Evolutionary conservation across 2,797 vertebrate genomes (phyloP), one percentile per base, ranked within the genome.

Genomic region (Eulemur mongoz): DNA sequence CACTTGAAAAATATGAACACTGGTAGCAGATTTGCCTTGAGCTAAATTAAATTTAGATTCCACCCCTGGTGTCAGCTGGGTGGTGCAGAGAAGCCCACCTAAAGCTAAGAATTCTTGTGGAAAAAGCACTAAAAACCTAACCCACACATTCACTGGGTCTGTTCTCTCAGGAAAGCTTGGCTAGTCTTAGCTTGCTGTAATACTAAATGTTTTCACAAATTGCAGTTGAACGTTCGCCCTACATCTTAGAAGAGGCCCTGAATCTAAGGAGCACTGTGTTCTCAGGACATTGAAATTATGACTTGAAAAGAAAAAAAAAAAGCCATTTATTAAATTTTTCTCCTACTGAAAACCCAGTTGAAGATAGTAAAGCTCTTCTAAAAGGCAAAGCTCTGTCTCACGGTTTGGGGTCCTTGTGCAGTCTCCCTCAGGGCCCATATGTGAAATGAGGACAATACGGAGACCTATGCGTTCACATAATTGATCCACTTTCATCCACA

Each of bases 381-480:
- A 96, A 91, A 94, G 94, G 15, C 79, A 83, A 50, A 72, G 48
- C 11, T 22, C 54, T 52, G 32, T 43, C 61, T 91, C 67, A 27
- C 0, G 0, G 7, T 25, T 69, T 80, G 88, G 80, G 96, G 79
- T 75, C 94, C 93, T 90, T 48, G 15, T 70, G 10, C 13, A 20
- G 8, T 69, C 79, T 97, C 96, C 95, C 96, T 81, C 17, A 32
- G 87, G 95, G 10, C 82, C 86, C 65, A 85, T 90, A 32, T 32
- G 11, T 59, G 57, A 95, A 95, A 97, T 90, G 89, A 97, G 93
- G 89, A 97, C 96, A 97, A 96, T 94, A 95, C 10, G 18, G 96
- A 97, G 94, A 95, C 83, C 50, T 25, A 18, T 3, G 5, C 20
- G 17, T 88, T 95, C 97, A 82, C 83, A 95, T 96, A 95, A 98